These are phyloP conservation scores for Tupaia tana DNA, from an alignment of 2,113 vertebrate species.

Conservation along the genomic window DNA sequence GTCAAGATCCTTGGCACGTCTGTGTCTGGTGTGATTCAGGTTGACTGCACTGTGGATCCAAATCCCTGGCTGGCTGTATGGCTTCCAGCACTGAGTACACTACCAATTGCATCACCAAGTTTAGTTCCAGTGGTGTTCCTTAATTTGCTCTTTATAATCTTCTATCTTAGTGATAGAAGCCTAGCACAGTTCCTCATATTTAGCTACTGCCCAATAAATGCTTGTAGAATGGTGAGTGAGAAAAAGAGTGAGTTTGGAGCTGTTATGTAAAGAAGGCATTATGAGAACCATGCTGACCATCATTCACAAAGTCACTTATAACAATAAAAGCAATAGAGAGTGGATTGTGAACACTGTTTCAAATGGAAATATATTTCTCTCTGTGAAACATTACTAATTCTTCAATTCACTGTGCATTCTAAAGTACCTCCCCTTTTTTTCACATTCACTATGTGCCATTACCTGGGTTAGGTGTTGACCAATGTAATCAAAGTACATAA, in stretches of 20 bases:
- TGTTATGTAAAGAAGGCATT: background rate
- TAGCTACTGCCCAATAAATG: background rate
- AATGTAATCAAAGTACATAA: background rate
- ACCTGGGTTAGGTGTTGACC: background rate
- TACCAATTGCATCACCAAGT: too few species aligned
- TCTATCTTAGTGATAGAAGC: background rate
- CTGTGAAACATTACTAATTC: background rate
- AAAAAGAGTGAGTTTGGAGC: background rate
- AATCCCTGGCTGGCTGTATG: too few species aligned
- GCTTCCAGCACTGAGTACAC: too few species aligned
- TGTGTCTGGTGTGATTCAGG: too few species aligned
- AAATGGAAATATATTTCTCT: background rate
- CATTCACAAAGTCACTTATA: conserved; percentile 30
- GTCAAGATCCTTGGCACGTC: too few species aligned
- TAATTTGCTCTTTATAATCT: background rate
- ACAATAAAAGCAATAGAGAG: background rate
- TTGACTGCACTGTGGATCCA: too few species aligned
- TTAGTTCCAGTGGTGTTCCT: too few species aligned
- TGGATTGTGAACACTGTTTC: background rate
- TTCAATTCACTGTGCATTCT: background rate
- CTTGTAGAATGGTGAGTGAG: background rate
- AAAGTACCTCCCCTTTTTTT: background rate
- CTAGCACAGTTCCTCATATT: background rate
- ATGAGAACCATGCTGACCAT: background rate
- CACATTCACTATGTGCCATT: background rate